These are phyloP conservation scores for Xylota segnis DNA, from an alignment of 2,888 invertebrate genomes.

Conservation along the genomic window DNA sequence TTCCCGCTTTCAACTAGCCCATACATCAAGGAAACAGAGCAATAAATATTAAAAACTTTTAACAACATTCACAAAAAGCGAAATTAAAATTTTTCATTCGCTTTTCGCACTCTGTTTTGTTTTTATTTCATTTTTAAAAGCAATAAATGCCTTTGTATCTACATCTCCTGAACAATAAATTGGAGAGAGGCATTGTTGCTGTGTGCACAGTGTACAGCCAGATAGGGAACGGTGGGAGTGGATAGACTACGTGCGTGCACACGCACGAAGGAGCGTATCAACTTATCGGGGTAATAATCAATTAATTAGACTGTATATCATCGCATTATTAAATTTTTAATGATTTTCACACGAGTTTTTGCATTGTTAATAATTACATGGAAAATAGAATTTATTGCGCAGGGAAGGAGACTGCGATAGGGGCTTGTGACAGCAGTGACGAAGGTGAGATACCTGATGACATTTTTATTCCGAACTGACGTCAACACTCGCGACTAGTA, in stretches of 20 bases:
- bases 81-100: conserved; percentile 19
- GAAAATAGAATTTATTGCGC: neutral
- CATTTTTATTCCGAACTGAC: no score
- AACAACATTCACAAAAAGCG: neutral
- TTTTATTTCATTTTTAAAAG: conserved; percentile 15
- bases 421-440: neutral
- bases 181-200: neutral
- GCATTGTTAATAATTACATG: neutral
- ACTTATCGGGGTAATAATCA: neutral
- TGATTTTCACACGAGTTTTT: neutral
- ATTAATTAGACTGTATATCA: conserved; percentile 6
- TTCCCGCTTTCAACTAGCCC: neutral
- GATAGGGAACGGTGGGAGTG: neutral
- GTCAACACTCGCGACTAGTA: no score
- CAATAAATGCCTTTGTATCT: conserved; percentile 7
- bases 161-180: neutral
- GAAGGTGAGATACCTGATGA: no score
- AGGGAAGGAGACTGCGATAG: neutral
- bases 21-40: neutral
- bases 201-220: neutral
- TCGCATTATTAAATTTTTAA: conserved; percentile 1
- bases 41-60: conserved; percentile 19
- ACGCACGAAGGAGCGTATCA: neutral
- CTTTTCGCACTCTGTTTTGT: neutral
- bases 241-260: conserved; percentile 1